phyloP scores from a whole-genome alignment of 2,113 vertebrate species.

The Microcebus griseorufus region DNA sequence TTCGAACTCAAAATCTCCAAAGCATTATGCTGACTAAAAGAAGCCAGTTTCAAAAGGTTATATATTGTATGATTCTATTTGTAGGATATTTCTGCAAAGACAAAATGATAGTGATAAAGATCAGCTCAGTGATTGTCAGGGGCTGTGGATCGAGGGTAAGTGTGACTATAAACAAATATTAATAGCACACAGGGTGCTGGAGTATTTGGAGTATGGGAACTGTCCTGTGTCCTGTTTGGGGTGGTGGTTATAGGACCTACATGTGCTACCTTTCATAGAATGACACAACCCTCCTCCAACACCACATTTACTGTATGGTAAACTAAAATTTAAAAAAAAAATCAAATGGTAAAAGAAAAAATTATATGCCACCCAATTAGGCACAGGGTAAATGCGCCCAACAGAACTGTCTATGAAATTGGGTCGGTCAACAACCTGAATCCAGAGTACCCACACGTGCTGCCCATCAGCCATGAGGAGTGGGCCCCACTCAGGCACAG shows the following conservation, averaged over 20 bases:
- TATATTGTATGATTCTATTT: neutral
- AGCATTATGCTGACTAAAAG: neutral
- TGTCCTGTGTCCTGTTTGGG: neutral
- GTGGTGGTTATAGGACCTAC: neutral
- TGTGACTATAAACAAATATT: neutral
- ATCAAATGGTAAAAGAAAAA: neutral
- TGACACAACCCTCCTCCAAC: neutral
- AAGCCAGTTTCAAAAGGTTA: neutral
- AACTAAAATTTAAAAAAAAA: neutral
- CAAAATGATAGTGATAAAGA: neutral
- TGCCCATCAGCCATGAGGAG: no score
- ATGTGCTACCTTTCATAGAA: neutral
- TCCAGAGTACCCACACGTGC: neutral
- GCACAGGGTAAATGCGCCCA: neutral
- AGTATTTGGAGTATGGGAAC: fast-evolving
- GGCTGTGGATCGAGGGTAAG: neutral
- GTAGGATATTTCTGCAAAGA: neutral
- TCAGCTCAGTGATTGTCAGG: neutral
- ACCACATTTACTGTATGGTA: neutral
- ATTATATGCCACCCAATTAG: neutral
- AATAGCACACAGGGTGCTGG: neutral
- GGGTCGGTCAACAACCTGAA: neutral
- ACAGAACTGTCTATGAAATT: neutral
- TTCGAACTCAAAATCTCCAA: neutral
- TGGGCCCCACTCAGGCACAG: no score